Evolutionary conservation across 2,888 invertebrate species (phyloP), one percentile per base, ranked within the genome.

Genomic region (Syrista parreyssii): DNA sequence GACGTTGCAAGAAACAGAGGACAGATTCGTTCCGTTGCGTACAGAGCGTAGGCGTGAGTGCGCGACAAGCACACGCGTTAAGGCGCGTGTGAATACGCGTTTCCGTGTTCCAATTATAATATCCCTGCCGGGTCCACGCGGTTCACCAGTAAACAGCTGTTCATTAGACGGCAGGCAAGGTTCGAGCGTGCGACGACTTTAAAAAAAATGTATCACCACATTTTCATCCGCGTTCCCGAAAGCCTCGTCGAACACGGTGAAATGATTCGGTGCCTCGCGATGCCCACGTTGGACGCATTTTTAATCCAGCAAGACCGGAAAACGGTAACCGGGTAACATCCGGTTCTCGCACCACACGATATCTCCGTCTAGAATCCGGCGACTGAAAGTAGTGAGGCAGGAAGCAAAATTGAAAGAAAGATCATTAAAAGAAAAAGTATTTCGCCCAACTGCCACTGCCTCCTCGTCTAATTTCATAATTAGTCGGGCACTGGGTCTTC

Each of bases 21-120:
- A 55, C 55, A 23, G 55, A 55, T 23, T 23, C 55, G 23, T 23
- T 55, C 55, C 9, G 55, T 55, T 55, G 55, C 55, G 55, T 55
- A 23, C 9, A 55, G 55, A 55, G 55, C 55, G 55, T 55, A 9
- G 55, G 55, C 55, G 55, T 55, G 23, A 23, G 55, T 55, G 23
- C 55, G 55, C 2, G 55, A 23, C 55, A 55, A 55, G 9, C 55
- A 23, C 55, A 9, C 23, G 9, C 15, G 40, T 23, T 23, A 33
- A 31, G 23, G 71, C 71, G 32, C 71, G 71, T 31, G 71, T 4
- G 71, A 31, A 33, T 23, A 15, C 31, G 31, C 71, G 71, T 71
- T 71, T 71, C 71, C 71, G 30, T 33, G 71, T 71, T 71, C 32
- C 71, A 71, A 71, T 71, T 71, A 33, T 71, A 71, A 30, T 23